Percentiles rank a stretch among this genome's conserved stretches.
phyloP scores from a whole-genome alignment of 2,797 vertebrate genomes.

The Gymnothorax javanicus region DNA sequence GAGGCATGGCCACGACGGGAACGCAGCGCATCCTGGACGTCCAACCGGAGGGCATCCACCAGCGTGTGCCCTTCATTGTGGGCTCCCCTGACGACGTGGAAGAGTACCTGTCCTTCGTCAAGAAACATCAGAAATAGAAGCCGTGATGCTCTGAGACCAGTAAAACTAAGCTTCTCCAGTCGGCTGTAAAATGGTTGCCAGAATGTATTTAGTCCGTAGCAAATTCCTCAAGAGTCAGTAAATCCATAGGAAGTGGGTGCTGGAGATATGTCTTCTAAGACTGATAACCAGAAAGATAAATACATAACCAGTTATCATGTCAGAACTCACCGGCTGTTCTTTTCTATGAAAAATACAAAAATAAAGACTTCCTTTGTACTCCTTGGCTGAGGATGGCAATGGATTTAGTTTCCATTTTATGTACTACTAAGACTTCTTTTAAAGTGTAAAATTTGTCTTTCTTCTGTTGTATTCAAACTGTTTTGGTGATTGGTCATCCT shows the following conservation, averaged over 20 bases:
- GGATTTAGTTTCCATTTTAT: background rate
- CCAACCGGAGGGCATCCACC: slow-evolving; percentile 85
- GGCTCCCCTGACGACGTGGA: slow-evolving; percentile 91
- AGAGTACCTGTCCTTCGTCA: slow-evolving; percentile 87
- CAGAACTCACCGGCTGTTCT: background rate
- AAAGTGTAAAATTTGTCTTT: background rate
- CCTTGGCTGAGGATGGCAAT: background rate
- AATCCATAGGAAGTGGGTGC: background rate
- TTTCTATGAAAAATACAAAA: slow-evolving; percentile 24
- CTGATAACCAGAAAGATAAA: background rate
- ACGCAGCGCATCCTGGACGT: slow-evolving; percentile 84
- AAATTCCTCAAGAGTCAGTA: background rate
- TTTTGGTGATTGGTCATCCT: background rate
- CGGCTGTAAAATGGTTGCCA: background rate
- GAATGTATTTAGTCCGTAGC: background rate
- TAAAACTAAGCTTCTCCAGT: background rate
- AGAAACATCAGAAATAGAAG: slow-evolving; percentile 76
- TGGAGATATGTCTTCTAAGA: background rate
- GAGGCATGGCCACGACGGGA: slow-evolving; percentile 89
- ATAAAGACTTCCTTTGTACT: slow-evolving; percentile 6
- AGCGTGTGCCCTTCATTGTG: slow-evolving; percentile 86
- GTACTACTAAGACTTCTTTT: background rate
- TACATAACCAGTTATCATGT: slow-evolving; percentile 4
- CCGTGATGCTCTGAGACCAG: background rate
- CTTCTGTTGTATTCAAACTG: background rate